Base-by-base conservation (phyloP, 1,140 invertebrate genomes). In the Atta texana region DNA sequence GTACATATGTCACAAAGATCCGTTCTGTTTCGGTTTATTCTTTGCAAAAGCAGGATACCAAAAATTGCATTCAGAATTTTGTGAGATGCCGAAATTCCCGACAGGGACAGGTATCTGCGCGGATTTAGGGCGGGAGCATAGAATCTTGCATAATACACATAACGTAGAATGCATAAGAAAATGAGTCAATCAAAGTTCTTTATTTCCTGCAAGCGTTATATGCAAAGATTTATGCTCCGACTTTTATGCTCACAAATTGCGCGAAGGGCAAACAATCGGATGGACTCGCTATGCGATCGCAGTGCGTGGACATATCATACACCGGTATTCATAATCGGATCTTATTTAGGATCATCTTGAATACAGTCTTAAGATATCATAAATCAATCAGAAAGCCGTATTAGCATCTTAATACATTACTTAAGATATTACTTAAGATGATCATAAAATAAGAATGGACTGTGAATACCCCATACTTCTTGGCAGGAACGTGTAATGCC, bases 21-120 rank as follows among this genome's bases (percentile, higher is more conserved):
- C 39, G 10, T 44, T 10, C 31, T 53, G 12, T 21, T 72, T 55
- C 21, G 59, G 24, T 66, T 28, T 31, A n/a, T 16, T 12, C 28
- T 31, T 18, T 12, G 44, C 28, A 5, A 31, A 66, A 55, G 34
- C 31, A 12, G 16, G 18, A 4, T 66, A 59, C 24, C 14, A 34
- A 76, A 6, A 8, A 24, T 39, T n/a, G 28, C 31, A 24, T 14
- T 51, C 51, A 55, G 28, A n/a, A 57, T 75, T 16, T 39, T 16
- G 16, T 21, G 24, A 76, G 55, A 59, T 39, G 55, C 21, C 74
- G 55, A 57, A 24, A 75, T 75, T 75, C 53, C 53, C 55, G 34
- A 24, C 53, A 57, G 28, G 24, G 4, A 12, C 39, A 34, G 24
- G 44, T 53, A 16, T 16, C 53, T 18, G n/a, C 55, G 24, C 34